A percentile compares a stretch with the other conserved stretches of the same genome.
These are phyloP conservation scores for Drosophila ezoana DNA, from an alignment of 2,888 invertebrate genomes.

Conservation along the genomic window DNA sequence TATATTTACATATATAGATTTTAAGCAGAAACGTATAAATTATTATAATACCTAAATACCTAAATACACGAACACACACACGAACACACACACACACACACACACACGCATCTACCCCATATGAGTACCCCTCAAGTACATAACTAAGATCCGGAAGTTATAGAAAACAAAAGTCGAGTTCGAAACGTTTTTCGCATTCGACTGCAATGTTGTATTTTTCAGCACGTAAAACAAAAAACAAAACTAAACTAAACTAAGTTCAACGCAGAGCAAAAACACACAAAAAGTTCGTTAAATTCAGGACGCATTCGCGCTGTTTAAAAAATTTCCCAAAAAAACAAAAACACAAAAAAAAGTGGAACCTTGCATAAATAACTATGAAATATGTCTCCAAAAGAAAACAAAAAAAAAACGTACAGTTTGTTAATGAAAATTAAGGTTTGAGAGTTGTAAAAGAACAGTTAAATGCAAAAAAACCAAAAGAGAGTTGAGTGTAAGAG, in stretches of 20 bases:
- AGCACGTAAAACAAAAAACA: conserved; percentile 57
- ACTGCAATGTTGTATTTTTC: conserved; percentile 75
- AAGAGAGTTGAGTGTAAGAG: conserved; percentile 36
- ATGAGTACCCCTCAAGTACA: conserved; percentile 9
- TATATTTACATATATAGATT: conserved; percentile 66
- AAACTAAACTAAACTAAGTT: conserved; percentile 39
- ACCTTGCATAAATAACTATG: conserved; percentile 17
- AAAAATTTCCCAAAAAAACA: conserved; percentile 13
- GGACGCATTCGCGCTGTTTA: conserved; percentile 40
- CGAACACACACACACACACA: not conserved
- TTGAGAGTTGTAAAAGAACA: conserved; percentile 52
- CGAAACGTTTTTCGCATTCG: conserved; percentile 35
- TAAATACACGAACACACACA: conserved; percentile 17
- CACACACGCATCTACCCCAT: conserved; percentile 12
- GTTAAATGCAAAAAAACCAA: conserved; percentile 14
- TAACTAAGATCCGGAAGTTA: conserved; percentile 7
- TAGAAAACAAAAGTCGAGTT: not conserved
- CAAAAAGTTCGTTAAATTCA: conserved; percentile 60
- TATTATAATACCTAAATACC: conserved; percentile 26
- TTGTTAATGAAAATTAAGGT: conserved; percentile 65
- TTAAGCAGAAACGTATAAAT: conserved; percentile 50
- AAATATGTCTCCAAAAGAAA: conserved; percentile 21
- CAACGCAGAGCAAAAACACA: conserved; percentile 26
- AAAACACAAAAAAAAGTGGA: conserved; percentile 15
- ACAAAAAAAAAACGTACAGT: conserved; percentile 47